Evolutionary conservation across 2,113 vertebrate species (phyloP).

Genomic region (Oceanites oceanicus): DNA sequence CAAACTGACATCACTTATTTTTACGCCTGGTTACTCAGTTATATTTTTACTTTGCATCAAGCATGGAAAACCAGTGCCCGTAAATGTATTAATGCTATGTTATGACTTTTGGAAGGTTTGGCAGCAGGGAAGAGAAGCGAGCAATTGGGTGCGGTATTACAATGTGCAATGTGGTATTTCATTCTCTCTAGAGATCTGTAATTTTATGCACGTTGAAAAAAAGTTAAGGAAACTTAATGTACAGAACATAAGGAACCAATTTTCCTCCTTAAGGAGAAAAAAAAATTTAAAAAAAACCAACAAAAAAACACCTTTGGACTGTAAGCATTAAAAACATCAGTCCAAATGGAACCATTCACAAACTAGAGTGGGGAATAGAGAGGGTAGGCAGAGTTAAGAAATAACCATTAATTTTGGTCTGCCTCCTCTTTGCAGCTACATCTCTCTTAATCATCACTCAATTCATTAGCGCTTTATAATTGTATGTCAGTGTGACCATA

Average conservation of each 20-base stretch:
- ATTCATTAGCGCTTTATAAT: conserved; percentile 8
- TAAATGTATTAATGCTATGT: conserved; percentile 21
- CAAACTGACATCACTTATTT: conserved; percentile 9
- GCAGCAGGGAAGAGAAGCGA: conserved; percentile 30
- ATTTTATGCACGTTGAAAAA: conserved; percentile 65
- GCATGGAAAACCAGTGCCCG: background rate
- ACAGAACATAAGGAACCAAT: conserved; percentile 71
- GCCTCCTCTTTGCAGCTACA: background rate
- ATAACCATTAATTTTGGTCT: background rate
- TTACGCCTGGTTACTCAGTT: background rate
- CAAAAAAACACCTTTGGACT: conserved; percentile 64
- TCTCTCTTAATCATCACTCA: background rate
- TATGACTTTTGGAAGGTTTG: conserved; percentile 46
- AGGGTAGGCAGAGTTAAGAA: background rate
- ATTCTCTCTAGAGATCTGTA: conserved; percentile 65
- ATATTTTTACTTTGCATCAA: conserved; percentile 11
- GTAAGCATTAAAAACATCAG: conserved; percentile 4
- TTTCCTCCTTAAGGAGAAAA: conserved; percentile 28
- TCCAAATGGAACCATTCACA: background rate
- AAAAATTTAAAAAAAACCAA: background rate
- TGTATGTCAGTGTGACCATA: background rate
- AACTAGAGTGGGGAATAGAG: background rate
- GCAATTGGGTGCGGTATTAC: background rate
- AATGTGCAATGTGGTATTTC: conserved; percentile 59
- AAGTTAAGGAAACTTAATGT: conserved; percentile 52